Conservation (phyloP, 2,797 vertebrate genomes). For the Ara ararauna region DNA sequence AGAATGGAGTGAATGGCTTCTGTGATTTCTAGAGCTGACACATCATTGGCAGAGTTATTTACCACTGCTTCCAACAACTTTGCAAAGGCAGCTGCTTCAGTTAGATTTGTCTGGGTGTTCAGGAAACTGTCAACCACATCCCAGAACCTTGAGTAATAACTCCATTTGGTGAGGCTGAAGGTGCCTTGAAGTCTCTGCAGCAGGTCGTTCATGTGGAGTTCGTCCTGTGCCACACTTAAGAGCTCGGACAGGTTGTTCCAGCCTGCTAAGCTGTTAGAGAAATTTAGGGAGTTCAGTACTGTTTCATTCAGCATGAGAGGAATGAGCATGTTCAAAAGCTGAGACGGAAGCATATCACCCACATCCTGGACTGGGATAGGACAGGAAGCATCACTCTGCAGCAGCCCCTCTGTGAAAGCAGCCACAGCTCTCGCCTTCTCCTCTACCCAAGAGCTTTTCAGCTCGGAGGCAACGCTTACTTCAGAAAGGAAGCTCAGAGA, state of each 20-base stretch:
- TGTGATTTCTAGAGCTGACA: slow-evolving; percentile 3
- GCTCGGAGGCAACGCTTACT: background rate
- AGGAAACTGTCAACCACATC: background rate
- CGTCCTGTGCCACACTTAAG: background rate
- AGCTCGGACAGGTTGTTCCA: background rate
- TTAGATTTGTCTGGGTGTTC: background rate
- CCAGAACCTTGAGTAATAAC: background rate
- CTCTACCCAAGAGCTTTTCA: slow-evolving; percentile 45
- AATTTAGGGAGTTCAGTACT: background rate
- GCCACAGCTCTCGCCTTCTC: slow-evolving; percentile 10
- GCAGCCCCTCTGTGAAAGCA: background rate
- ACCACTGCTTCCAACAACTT: slow-evolving; percentile 27
- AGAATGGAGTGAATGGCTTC: slow-evolving; percentile 1
- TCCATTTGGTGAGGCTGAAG: background rate
- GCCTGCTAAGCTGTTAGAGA: background rate
- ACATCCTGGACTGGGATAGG: background rate
- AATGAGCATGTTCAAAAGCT: background rate
- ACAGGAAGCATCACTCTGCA: slow-evolving; percentile 20
- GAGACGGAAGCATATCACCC: background rate
- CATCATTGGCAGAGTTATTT: background rate
- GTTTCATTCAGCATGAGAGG: background rate
- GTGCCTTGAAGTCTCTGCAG: background rate
- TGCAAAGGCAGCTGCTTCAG: background rate
- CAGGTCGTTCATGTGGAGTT: background rate
- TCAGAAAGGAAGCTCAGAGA: slow-evolving; percentile 48